Percentiles rank a stretch among this genome's conserved stretches.
These are phyloP conservation scores for Epizoanthus scotinus DNA, from an alignment of 92 coral and sea anemone genomes.

Conservation along the genomic window DNA sequence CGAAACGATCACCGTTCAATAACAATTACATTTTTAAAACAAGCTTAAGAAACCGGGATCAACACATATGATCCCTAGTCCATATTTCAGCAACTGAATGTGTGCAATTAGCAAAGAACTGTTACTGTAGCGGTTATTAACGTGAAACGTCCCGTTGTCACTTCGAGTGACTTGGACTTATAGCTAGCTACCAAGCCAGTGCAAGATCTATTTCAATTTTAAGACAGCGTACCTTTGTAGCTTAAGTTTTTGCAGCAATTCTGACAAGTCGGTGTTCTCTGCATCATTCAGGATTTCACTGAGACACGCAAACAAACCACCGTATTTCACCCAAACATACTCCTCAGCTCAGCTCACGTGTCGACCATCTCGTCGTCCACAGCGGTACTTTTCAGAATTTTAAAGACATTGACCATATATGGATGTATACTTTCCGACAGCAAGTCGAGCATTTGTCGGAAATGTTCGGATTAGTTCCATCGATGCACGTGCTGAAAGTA, in stretches of 20 bases:
- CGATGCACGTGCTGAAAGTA: neutral
- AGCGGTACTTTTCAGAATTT: no score
- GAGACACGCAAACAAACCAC: neutral
- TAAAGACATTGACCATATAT: conserved; percentile 56
- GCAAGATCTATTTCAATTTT: neutral
- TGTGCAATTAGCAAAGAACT: no score
- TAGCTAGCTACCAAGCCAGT: no score
- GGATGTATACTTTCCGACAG: conserved; percentile 22
- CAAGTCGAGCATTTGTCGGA: neutral
- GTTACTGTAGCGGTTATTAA: no score
- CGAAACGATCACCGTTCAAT: no score
- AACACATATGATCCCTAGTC: no score
- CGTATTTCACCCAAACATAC: neutral
- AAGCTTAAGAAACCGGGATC: no score
- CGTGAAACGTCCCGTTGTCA: no score
- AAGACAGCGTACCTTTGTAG: conserved; percentile 70
- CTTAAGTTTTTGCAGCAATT: conserved; percentile 85
- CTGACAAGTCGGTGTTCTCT: conserved; percentile 90
- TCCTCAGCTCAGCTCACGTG: neutral
- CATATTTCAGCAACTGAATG: no score
- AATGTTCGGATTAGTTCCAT: neutral
- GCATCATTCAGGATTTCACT: conserved; percentile 55
- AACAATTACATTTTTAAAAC: no score
- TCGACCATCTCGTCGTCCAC: neutral
- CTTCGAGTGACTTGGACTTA: no score